Evolutionary conservation across 2,113 vertebrate species (phyloP).

Genomic region (Corythornis vintsioides): DNA sequence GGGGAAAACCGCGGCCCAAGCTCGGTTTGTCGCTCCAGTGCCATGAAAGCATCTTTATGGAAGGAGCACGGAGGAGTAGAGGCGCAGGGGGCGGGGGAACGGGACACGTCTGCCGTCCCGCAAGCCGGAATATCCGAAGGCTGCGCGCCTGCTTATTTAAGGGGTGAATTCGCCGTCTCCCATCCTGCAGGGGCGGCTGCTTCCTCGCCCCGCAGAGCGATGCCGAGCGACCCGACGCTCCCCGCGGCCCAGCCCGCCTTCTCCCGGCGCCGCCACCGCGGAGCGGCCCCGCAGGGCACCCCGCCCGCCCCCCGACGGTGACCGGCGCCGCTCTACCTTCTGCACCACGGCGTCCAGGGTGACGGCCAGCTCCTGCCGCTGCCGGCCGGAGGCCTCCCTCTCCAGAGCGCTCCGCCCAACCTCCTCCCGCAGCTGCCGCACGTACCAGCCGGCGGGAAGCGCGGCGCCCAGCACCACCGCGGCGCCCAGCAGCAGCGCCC

Average conservation of each 20-base stretch:
- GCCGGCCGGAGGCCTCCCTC: constrained; percentile 66
- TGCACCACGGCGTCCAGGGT: constrained; percentile 66
- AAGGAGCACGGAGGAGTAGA: neutral
- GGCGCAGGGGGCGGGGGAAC: neutral
- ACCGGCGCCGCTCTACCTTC: constrained; percentile 61
- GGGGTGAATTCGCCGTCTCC: rapidly evolving
- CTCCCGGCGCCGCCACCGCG: neutral
- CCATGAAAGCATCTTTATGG: neutral
- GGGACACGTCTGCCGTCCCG: neutral
- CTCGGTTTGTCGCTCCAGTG: neutral
- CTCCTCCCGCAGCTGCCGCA: constrained; percentile 73
- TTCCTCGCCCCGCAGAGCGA: neutral
- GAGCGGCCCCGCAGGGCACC: neutral
- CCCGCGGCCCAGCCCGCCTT: neutral
- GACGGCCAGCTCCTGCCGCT: constrained; percentile 69
- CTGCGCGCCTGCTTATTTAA: neutral
- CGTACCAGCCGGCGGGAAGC: constrained; percentile 65
- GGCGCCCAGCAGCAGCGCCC: constrained; percentile 51
- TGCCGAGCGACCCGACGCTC: neutral
- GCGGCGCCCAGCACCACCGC: constrained; percentile 61
- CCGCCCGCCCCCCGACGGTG: neutral
- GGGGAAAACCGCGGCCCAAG: neutral
- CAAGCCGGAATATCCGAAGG: neutral
- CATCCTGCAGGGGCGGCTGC: neutral
- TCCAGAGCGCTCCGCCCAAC: constrained; percentile 66